Evolutionary conservation across 2,797 vertebrate species (phyloP), one percentile per base, ranked within the genome.

Genomic region (Nannoperca australis): DNA sequence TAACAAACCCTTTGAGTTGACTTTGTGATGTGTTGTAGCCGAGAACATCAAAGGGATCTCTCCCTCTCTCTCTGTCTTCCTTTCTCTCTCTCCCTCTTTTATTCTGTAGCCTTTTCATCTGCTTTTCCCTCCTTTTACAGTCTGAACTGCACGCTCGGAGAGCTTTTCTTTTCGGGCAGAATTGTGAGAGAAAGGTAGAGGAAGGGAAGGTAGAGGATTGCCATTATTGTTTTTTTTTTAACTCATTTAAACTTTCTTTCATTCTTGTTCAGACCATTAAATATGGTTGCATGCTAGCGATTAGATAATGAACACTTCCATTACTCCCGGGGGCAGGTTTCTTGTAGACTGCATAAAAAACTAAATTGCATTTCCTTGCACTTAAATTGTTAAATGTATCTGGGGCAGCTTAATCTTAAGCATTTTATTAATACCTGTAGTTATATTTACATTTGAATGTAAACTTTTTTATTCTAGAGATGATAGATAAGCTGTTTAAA

Each of bases 1-100:
- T 98, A 97, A 98, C 97, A 96, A 97, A 96, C 95, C 85, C 96
- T 96, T 97, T 97, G 97, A 97, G 97, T 96, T 96, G 96, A 95
- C 95, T 96, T 96, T 96, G 94, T 97, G 96, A 98, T 97, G 95
- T 96, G 96, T 96, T 96, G 95, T 96, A 95, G 94, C 93, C 20
- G 92, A 92, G 85, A 96, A 97, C 97, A 97, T 98, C 96, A 98
- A 98, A 98, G 95, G 77, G 66, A 77, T 83, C 75, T 58, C 72
- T 73, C 76, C 40, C 68, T 81, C 70, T 85, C 51, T 83, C 72
- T 70, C 44, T 40, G 11, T 78, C 73, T 73, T 20, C 53, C 36
- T 68, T 17, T 76, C 51, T 79, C 42, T 82, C 32, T 50, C 73
- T 71, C 78, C 38, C 68, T 76, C 77, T 82, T 77, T 88, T 83